phyloP scores from a whole-genome alignment of 2,888 invertebrate species.

The Amiota mariae region DNA sequence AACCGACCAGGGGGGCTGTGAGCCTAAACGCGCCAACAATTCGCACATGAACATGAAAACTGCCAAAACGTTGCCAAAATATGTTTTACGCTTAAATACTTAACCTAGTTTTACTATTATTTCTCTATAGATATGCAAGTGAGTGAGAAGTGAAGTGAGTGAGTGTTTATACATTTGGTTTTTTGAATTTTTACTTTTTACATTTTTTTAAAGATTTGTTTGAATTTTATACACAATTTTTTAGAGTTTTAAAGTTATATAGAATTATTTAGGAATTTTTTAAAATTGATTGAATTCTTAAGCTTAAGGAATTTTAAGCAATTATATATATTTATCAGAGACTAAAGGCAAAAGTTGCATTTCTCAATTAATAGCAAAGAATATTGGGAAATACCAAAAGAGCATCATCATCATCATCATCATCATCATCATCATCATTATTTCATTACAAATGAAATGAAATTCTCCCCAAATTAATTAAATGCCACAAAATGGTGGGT shows the following conservation, averaged over 20 bases:
- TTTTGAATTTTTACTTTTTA: too few relatives aligned
- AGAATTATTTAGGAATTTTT: too few relatives aligned
- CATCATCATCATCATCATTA: too few relatives aligned
- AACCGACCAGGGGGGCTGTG: neutral
- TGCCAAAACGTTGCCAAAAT: slow-evolving; percentile 22
- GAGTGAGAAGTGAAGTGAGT: too few relatives aligned
- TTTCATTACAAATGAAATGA: neutral
- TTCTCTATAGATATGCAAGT: neutral
- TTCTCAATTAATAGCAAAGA: neutral
- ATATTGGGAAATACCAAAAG: neutral
- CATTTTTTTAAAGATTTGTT: too few relatives aligned
- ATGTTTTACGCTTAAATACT: slow-evolving; percentile 20
- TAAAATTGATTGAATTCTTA: too few relatives aligned
- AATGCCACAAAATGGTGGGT: slow-evolving; percentile 21
- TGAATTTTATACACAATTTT: too few relatives aligned
- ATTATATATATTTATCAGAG: neutral
- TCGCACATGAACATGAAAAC: slow-evolving; percentile 10
- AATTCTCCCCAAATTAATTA: slow-evolving; percentile 20
- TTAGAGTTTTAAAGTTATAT: too few relatives aligned
- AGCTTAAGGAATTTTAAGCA: neutral
- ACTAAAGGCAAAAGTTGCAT: neutral
- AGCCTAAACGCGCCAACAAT: slow-evolving; percentile 1
- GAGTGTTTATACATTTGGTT: neutral
- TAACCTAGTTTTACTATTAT: slow-evolving; percentile 17
- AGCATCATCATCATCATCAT: neutral